A percentile compares a stretch with the other conserved stretches of the same genome.
phyloP scores from a whole-genome alignment of 2,888 invertebrate genomes.

The Caenorhabditis uteleia region DNA sequence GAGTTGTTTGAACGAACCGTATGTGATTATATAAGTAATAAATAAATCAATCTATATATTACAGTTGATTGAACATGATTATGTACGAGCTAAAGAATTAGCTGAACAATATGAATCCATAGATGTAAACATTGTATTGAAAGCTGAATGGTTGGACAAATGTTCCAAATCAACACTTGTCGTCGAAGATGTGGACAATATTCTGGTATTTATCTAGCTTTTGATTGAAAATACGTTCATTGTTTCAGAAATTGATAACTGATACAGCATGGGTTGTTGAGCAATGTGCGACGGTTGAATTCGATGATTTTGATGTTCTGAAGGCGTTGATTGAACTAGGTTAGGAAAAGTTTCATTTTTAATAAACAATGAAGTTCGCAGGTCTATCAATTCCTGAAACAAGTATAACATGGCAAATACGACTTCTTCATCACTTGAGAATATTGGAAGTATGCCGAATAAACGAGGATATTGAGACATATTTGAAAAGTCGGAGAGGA shows the following conservation, averaged over 20 bases:
- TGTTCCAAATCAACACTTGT: slow-evolving; percentile 32
- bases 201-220: slow-evolving; percentile 29
- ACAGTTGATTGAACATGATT: slow-evolving; percentile 45
- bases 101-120: slow-evolving; percentile 38
- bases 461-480: slow-evolving; percentile 36
- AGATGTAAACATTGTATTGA: slow-evolving; percentile 44
- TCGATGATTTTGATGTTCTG: slow-evolving; percentile 34
- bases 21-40: background rate
- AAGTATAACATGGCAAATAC: slow-evolving; percentile 20
- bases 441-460: slow-evolving; percentile 35
- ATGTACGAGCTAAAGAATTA: slow-evolving; percentile 37
- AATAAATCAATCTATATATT: slow-evolving; percentile 3
- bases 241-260: slow-evolving; percentile 21
- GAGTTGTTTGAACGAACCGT: slow-evolving; percentile 53
- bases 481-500: slow-evolving; percentile 32
- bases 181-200: slow-evolving; percentile 36
- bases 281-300: slow-evolving; percentile 30
- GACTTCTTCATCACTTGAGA: slow-evolving; percentile 33
- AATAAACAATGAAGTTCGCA: background rate
- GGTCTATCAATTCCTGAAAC: slow-evolving; percentile 17
- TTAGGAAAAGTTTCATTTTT: background rate
- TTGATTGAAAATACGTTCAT: background rate
- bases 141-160: slow-evolving; percentile 53
- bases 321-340: slow-evolving; percentile 32
- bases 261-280: slow-evolving; percentile 49